Evolutionary conservation across 1,140 invertebrate species (phyloP).

Genomic region (Andrena cerasifolii): DNA sequence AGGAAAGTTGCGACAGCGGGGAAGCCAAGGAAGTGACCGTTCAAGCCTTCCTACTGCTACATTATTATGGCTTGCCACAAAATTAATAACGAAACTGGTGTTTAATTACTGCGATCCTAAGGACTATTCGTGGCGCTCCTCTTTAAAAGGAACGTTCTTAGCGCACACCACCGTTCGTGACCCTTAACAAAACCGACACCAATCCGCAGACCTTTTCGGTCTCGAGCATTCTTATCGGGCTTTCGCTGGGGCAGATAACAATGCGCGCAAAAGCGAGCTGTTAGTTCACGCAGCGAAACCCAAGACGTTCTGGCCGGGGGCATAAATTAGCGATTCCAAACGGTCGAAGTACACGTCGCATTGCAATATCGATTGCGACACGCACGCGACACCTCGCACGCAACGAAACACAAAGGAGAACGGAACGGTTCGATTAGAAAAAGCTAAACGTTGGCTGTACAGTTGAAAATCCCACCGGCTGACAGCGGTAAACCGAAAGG

Average conservation of each 20-base stretch:
- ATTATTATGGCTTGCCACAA: neutral
- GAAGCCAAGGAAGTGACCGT: neutral
- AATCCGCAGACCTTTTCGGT: neutral
- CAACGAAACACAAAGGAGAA: neutral
- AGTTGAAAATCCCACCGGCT: too few relatives aligned
- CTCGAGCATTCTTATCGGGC: conserved; percentile 8
- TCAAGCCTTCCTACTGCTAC: neutral
- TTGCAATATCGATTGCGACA: conserved; percentile 22
- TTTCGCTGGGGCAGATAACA: neutral
- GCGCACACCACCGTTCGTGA: neutral
- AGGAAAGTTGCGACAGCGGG: neutral
- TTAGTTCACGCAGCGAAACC: neutral
- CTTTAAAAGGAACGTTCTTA: too few relatives aligned
- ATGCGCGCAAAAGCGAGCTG: neutral
- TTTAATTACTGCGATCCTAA: neutral
- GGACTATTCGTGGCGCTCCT: neutral
- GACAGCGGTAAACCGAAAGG: too few relatives aligned
- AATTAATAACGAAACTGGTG: neutral
- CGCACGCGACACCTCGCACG: conserved; percentile 29
- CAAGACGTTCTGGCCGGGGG: neutral
- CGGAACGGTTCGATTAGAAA: too few relatives aligned
- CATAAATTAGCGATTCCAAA: conserved; percentile 39
- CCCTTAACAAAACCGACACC: neutral
- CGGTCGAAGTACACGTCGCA: neutral
- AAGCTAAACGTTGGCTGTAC: too few relatives aligned